phyloP scores from a whole-genome alignment of 2,113 vertebrate genomes.

The Stercorarius parasiticus region DNA sequence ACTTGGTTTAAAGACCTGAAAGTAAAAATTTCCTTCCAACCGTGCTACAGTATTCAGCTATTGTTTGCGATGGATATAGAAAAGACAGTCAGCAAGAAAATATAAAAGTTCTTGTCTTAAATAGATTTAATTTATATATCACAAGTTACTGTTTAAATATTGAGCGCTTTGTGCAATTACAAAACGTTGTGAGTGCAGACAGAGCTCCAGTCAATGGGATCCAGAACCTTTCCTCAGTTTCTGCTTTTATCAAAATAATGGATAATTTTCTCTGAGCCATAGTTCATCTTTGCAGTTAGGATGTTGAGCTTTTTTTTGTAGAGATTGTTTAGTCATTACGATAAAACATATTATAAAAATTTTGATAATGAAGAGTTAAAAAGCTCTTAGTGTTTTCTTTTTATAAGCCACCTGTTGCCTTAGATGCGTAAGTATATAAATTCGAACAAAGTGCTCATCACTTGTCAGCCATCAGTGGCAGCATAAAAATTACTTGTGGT shows the following conservation, averaged over 20 bases:
- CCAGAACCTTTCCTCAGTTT: not conserved
- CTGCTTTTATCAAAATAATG: not conserved
- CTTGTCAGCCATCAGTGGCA: slow-evolving; percentile 84
- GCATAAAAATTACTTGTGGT: slow-evolving; percentile 86
- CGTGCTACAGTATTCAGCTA: not conserved
- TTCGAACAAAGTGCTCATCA: slow-evolving; percentile 84
- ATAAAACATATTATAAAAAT: slow-evolving; percentile 54
- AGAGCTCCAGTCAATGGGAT: not conserved
- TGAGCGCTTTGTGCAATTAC: not conserved
- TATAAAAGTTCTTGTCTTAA: not conserved
- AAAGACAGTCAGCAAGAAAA: not conserved
- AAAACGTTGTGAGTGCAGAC: not conserved
- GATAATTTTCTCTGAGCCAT: not conserved
- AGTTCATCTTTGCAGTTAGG: slow-evolving; percentile 30
- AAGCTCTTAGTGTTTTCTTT: slow-evolving; percentile 72
- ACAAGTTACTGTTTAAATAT: not conserved
- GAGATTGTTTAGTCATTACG: slow-evolving; percentile 45
- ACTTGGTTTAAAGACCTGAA: not conserved
- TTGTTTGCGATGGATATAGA: not conserved
- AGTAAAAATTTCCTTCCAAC: not conserved
- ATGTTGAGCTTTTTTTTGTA: slow-evolving; percentile 36
- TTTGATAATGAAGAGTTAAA: slow-evolving; percentile 72
- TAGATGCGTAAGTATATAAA: slow-evolving; percentile 75
- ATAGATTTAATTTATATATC: not conserved
- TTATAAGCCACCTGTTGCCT: slow-evolving; percentile 81